phyloP scores from a whole-genome alignment of 2,113 vertebrate genomes.

The Boleophthalmus pectinirostris region DNA sequence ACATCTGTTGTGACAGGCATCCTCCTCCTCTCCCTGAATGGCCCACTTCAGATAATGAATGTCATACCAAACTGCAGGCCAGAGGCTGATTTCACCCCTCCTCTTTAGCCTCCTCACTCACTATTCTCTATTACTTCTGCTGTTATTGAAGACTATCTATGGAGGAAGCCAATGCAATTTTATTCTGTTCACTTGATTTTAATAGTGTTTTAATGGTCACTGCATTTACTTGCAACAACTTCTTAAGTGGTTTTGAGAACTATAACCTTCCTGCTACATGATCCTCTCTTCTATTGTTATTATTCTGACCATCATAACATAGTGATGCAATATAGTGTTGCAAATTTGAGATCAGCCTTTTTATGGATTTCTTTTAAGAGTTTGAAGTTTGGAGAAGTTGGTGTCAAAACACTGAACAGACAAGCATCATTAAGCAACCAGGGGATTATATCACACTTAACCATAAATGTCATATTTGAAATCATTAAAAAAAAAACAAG shows the following conservation, averaged over 20 bases:
- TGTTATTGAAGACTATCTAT: conserved; percentile 54
- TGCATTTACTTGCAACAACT: background rate
- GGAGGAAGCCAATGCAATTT: conserved; percentile 28
- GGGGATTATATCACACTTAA: background rate
- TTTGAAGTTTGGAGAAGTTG: background rate
- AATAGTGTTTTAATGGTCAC: background rate
- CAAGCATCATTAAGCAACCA: background rate
- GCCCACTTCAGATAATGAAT: conserved; percentile 78
- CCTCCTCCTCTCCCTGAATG: conserved; percentile 71
- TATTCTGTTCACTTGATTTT: conserved; percentile 13
- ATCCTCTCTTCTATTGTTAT: background rate
- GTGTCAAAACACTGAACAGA: background rate
- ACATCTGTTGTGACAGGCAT: conserved; percentile 73
- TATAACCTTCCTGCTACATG: background rate
- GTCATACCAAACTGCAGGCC: conserved; percentile 75
- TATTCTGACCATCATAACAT: background rate
- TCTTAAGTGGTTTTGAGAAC: background rate
- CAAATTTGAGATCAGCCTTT: background rate
- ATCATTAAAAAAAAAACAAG: background rate
- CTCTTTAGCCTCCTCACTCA: conserved; percentile 60
- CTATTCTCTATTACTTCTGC: conserved; percentile 51
- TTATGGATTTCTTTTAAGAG: too few relatives aligned
- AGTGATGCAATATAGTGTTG: background rate
- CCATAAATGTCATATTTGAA: background rate
- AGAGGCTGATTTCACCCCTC: conserved; percentile 73